Conservation (phyloP, 2,888 invertebrate species). For the Cepaea hortensis region DNA sequence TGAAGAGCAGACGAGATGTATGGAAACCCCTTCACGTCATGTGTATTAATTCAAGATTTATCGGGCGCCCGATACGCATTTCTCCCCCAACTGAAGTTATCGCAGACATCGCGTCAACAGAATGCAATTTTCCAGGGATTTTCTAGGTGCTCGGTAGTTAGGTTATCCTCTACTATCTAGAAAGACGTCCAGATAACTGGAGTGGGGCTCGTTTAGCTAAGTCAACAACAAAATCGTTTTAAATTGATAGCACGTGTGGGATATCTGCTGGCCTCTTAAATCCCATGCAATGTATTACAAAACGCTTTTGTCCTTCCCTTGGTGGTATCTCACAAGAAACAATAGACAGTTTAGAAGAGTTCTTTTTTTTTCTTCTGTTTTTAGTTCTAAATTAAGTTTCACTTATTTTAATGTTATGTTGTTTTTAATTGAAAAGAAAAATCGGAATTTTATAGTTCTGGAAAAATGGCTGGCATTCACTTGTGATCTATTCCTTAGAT, state of each 20-base stretch:
- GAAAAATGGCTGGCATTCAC: too few relatives aligned
- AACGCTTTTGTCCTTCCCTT: neutral
- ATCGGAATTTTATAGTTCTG: too few relatives aligned
- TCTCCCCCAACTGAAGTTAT: neutral
- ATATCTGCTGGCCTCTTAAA: neutral
- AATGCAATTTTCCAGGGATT: slow-evolving; percentile 29
- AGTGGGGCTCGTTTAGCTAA: slow-evolving; percentile 1
- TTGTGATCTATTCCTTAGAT: too few relatives aligned
- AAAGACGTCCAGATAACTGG: neutral
- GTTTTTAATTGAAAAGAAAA: too few relatives aligned
- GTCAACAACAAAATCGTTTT: neutral
- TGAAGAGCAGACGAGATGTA: neutral
- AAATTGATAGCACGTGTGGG: neutral
- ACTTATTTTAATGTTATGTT: too few relatives aligned
- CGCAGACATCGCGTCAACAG: neutral
- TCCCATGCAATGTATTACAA: neutral
- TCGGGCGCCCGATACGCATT: neutral
- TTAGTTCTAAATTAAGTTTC: too few relatives aligned
- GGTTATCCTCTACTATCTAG: neutral
- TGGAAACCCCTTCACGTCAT: neutral
- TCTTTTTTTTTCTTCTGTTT: too few relatives aligned
- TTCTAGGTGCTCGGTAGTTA: neutral
- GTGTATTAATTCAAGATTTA: slow-evolving; percentile 32
- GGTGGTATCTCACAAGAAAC: neutral
- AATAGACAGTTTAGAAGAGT: neutral